phyloP scores from a whole-genome alignment of 2,113 vertebrate species.

The Sceloporus undulatus region DNA sequence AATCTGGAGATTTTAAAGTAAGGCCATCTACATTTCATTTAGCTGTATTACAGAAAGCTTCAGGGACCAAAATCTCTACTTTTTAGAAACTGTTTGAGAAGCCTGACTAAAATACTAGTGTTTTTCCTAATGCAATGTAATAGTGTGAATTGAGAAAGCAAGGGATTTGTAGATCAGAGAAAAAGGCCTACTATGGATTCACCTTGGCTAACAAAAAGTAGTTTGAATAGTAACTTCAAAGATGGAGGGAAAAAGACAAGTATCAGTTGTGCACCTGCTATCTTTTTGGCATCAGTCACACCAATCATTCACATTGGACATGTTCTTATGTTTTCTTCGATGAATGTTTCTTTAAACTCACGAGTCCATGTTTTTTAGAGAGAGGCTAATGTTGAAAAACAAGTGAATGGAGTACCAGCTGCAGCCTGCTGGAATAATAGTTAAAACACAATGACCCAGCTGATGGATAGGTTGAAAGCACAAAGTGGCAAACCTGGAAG shows the following conservation, averaged over 20 bases:
- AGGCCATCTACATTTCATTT: background rate
- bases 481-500: background rate
- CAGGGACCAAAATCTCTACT: background rate
- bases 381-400: background rate
- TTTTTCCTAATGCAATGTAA: background rate
- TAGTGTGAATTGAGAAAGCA: background rate
- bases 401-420: slow-evolving; percentile 18
- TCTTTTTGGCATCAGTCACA: background rate
- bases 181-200: background rate
- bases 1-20: background rate
- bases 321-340: background rate
- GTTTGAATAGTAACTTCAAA: slow-evolving; percentile 15
- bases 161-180: background rate
- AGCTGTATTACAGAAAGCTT: background rate
- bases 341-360: slow-evolving; percentile 15
- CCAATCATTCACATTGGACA: background rate
- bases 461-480: background rate
- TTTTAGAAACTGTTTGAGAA: background rate
- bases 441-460: background rate
- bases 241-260: background rate
- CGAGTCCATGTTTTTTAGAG: slow-evolving; percentile 7
- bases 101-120: background rate
- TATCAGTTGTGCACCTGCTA: background rate
- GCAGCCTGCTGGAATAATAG: slow-evolving; percentile 17
- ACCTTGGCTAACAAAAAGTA: background rate